These are phyloP conservation scores for Ochotona curzoniae DNA, from an alignment of 2,113 vertebrate species.

Conservation along the genomic window DNA sequence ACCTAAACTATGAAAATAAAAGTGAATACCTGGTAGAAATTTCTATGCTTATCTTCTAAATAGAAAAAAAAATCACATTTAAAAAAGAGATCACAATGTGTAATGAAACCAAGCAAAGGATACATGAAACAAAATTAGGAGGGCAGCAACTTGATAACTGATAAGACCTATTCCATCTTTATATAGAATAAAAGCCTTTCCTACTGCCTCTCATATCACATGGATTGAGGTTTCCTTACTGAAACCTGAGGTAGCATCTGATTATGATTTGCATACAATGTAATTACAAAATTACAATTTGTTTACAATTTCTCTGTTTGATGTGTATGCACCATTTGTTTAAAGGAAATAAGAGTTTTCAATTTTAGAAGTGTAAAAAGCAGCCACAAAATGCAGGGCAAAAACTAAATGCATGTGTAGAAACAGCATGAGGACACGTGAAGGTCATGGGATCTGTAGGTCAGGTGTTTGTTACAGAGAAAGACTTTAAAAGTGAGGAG, in stretches of 20 bases:
- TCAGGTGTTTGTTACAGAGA: conserved; percentile 48
- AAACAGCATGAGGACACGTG: conserved; percentile 48
- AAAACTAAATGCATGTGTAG: not conserved
- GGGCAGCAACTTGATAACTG: conserved; percentile 83
- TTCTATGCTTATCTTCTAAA: conserved; percentile 77
- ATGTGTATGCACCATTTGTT: conserved; percentile 52
- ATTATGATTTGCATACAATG: conserved; percentile 78
- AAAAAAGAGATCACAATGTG: conserved; percentile 72
- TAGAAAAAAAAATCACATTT: conserved; percentile 74
- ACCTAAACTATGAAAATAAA: conserved; percentile 41
- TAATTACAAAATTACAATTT: conserved; percentile 65
- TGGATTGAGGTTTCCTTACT: conserved; percentile 74
- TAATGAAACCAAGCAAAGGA: conserved; percentile 77
- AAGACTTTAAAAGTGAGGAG: conserved; percentile 46
- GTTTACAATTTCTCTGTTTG: conserved; percentile 72
- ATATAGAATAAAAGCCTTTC: conserved; percentile 81
- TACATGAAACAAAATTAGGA: conserved; percentile 83
- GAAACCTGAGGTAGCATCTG: conserved; percentile 80
- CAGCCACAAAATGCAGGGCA: conserved; percentile 1
- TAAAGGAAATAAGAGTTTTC: conserved; percentile 43
- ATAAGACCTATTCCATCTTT: conserved; percentile 83
- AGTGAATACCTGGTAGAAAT: conserved; percentile 46
- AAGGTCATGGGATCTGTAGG: conserved; percentile 51
- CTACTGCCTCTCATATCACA: conserved; percentile 77
- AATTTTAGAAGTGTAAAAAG: conserved; percentile 52